Base-by-base conservation (phyloP, 2,888 invertebrate species). In the Acanthopleura granulata region DNA sequence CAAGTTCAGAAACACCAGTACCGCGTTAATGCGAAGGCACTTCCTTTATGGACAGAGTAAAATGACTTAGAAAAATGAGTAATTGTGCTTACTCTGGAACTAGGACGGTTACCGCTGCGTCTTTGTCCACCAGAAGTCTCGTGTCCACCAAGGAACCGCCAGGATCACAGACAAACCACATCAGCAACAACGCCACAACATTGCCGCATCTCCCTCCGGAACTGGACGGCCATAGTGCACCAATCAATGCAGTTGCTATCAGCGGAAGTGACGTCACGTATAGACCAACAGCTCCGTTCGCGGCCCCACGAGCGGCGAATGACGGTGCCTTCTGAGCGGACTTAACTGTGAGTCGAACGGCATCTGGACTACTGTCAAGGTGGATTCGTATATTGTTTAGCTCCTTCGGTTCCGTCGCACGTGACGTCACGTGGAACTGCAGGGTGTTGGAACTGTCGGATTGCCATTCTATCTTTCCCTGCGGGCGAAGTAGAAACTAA, bases 401-500 rank as follows among this genome's bases (percentile, higher is more conserved):
- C 25, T 66, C 66, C 25, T 66, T 9, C 25, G 66, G 66, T 27
- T 66, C 66, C 6, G 66, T 66, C 3, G 66, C 66, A 22, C 66
- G 22, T 66, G 66, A 66, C 6, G 66, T 66, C 29, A 66, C 66
- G 25, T 6, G 66, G 66, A 66, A 66, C 18, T 66, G 66, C 25
- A 66, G 16, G 27, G 22, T 22, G 29, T 66, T 66, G 25, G 66
- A 66, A 27, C 66, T 66, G 66, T 15, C 66, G 22, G 66, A 66
- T 14, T 66, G 6, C 66, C 66, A 66, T 15, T 27, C 3, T 18
- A 66, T 66, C 16, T 66, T 66, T 1, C 66, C 66, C 66, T 66
- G 29, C 66, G 25, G 51, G 22, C 18, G 22, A 57, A 22, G 22
- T 12, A 57, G 18, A n/a, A n/a, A 57, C 6, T 6, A n/a, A 57